Conservation (phyloP, 1,140 invertebrate species). For the Musca vetustissima region DNA sequence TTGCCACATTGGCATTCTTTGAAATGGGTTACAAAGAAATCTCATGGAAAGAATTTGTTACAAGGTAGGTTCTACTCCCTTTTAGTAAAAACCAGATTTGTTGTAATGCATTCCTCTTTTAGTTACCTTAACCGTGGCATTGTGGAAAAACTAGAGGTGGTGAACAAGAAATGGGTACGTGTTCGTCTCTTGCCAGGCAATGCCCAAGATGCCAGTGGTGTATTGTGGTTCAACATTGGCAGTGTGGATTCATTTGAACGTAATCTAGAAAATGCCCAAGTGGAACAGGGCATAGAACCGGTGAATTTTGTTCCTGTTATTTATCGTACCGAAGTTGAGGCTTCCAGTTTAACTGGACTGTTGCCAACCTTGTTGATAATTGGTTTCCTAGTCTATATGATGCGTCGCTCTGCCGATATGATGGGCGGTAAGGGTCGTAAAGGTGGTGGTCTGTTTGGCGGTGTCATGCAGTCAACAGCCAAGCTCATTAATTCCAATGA, state of each 20-base stretch:
- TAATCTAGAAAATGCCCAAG: slow-evolving; percentile 94
- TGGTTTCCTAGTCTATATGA: slow-evolving; percentile 81
- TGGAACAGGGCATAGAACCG: slow-evolving; percentile 90
- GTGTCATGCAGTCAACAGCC: slow-evolving; percentile 96
- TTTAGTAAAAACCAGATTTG: background rate
- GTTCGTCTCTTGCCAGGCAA: slow-evolving; percentile 77
- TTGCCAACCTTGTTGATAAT: slow-evolving; percentile 73
- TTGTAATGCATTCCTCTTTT: slow-evolving; percentile 42
- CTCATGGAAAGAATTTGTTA: slow-evolving; percentile 97
- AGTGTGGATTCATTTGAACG: slow-evolving; percentile 98
- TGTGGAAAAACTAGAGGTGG: slow-evolving; percentile 96
- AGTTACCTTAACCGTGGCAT: slow-evolving; percentile 83
- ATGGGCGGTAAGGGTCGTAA: slow-evolving; percentile 74
- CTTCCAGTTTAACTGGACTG: slow-evolving; percentile 68
- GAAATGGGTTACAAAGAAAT: slow-evolving; percentile 89
- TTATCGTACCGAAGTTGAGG: slow-evolving; percentile 94
- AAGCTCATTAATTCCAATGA: slow-evolving; percentile 95
- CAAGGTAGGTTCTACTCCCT: slow-evolving; percentile 61
- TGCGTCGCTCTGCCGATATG: slow-evolving; percentile 80
- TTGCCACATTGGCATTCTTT: slow-evolving; percentile 68
- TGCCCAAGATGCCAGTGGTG: slow-evolving; percentile 66
- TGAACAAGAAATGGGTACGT: slow-evolving; percentile 98
- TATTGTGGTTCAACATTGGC: slow-evolving; percentile 97
- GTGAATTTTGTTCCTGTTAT: slow-evolving; percentile 91
- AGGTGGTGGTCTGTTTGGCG: slow-evolving; percentile 87